Percentiles rank a stretch among this genome's conserved stretches.
phyloP scores from a whole-genome alignment of 2,113 vertebrate genomes.

The Pipa parva region DNA sequence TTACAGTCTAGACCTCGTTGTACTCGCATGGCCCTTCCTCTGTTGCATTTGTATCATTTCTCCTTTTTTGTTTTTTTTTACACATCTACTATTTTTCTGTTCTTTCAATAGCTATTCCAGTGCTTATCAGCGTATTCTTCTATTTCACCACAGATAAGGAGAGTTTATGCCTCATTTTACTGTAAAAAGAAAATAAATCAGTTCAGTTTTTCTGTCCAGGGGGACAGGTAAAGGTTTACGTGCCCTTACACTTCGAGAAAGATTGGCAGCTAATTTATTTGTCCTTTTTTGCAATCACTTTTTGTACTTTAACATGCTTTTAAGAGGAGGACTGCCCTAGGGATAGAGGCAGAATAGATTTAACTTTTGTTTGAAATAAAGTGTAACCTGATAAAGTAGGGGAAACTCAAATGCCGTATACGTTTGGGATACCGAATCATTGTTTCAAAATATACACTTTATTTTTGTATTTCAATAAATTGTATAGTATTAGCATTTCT shows the following conservation, averaged over 20 bases:
- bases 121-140: too few relatives aligned
- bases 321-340: conserved; percentile 3
- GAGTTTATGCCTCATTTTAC: not conserved
- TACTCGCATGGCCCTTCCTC: too few relatives aligned
- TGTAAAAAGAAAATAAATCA: conserved; percentile 3
- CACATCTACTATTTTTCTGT: too few relatives aligned
- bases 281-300: conserved; percentile 3
- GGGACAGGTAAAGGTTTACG: conserved; percentile 19
- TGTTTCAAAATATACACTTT: not conserved
- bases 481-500: not conserved
- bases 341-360: conserved; percentile 1
- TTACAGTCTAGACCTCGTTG: too few relatives aligned
- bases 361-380: conserved; percentile 13
- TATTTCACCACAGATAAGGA: not conserved
- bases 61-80: too few relatives aligned
- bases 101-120: too few relatives aligned
- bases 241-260: conserved; percentile 6
- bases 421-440: not conserved
- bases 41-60: too few relatives aligned
- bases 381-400: not conserved
- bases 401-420: not conserved
- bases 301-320: conserved; percentile 3
- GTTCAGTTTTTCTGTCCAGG: not conserved
- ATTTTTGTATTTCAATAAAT: not conserved
- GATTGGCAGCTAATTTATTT: conserved; percentile 32